phyloP scores from a whole-genome alignment of 1,140 invertebrate species.

The Camponotus floridanus region DNA sequence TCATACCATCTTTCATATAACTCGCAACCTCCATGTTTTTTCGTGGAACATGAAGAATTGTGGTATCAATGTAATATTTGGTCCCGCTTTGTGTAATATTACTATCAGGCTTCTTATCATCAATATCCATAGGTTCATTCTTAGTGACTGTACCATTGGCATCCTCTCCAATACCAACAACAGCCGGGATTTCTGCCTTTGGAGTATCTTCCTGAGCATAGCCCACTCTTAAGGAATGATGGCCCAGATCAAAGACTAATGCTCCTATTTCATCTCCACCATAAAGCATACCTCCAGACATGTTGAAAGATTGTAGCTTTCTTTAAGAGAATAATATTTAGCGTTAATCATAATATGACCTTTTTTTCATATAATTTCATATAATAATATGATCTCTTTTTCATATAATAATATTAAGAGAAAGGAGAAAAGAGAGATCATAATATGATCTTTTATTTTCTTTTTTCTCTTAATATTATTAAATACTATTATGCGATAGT shows the following conservation, averaged over 20 bases:
- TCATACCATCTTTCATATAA: slow-evolving; percentile 95
- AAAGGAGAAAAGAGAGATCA: too few species aligned
- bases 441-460: neutral
- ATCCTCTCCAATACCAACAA: slow-evolving; percentile 90
- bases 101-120: slow-evolving; percentile 87
- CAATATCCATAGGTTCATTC: slow-evolving; percentile 88
- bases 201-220: slow-evolving; percentile 96
- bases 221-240: slow-evolving; percentile 94
- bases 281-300: slow-evolving; percentile 89
- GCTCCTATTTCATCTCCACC: slow-evolving; percentile 99
- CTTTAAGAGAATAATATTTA: slow-evolving; percentile 19
- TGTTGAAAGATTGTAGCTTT: slow-evolving; percentile 52
- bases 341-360: neutral
- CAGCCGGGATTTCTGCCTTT: slow-evolving; percentile 94
- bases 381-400: too few species aligned
- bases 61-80: slow-evolving; percentile 93
- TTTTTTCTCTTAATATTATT: neutral
- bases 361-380: neutral
- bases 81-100: slow-evolving; percentile 86
- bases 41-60: slow-evolving; percentile 95
- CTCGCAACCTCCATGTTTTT: slow-evolving; percentile 91
- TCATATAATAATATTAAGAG: too few species aligned
- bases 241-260: slow-evolving; percentile 98
- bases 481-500: neutral
- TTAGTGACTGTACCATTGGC: slow-evolving; percentile 85